These are phyloP conservation scores for Orthosia gothica DNA, from an alignment of 2,888 invertebrate species.

Conservation along the genomic window DNA sequence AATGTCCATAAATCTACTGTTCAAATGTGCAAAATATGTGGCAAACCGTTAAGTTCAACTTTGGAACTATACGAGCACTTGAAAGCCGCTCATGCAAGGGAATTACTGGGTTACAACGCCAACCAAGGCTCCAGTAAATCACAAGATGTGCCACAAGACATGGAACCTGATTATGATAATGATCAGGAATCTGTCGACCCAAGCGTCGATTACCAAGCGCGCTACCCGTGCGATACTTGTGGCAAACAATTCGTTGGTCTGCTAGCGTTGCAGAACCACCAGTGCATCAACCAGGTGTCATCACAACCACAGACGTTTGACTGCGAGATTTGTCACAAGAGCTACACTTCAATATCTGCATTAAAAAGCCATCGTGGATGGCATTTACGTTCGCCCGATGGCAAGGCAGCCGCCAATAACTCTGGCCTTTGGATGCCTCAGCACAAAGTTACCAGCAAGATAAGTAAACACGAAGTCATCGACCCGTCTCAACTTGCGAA, in stretches of 20 bases:
- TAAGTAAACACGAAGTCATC: constrained; percentile 89
- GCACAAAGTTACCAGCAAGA: constrained; percentile 89
- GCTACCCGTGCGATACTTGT: constrained; percentile 91
- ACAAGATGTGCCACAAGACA: constrained; percentile 79
- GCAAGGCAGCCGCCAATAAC: constrained; percentile 90
- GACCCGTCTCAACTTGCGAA: constrained; percentile 81
- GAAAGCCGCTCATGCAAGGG: constrained; percentile 91
- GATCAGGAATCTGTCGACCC: constrained; percentile 84
- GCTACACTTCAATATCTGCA: constrained; percentile 93
- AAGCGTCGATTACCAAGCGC: constrained; percentile 87
- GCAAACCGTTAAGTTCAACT: constrained; percentile 92
- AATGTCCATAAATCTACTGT: constrained; percentile 89
- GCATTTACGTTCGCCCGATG: constrained; percentile 92
- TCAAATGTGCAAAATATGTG: constrained; percentile 93
- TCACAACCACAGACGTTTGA: constrained; percentile 88
- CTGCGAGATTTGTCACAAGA: constrained; percentile 93
- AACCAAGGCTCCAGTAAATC: constrained; percentile 85
- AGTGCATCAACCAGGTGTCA: constrained; percentile 85
- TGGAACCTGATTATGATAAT: constrained; percentile 84
- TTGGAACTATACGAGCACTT: constrained; percentile 92
- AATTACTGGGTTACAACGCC: constrained; percentile 88
- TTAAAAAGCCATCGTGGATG: constrained; percentile 93
- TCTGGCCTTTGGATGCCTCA: constrained; percentile 91
- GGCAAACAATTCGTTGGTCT: constrained; percentile 91
- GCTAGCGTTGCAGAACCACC: constrained; percentile 90